Base-by-base conservation (phyloP, 2,113 vertebrate genomes). In the Trichomycterus rosablanca region DNA sequence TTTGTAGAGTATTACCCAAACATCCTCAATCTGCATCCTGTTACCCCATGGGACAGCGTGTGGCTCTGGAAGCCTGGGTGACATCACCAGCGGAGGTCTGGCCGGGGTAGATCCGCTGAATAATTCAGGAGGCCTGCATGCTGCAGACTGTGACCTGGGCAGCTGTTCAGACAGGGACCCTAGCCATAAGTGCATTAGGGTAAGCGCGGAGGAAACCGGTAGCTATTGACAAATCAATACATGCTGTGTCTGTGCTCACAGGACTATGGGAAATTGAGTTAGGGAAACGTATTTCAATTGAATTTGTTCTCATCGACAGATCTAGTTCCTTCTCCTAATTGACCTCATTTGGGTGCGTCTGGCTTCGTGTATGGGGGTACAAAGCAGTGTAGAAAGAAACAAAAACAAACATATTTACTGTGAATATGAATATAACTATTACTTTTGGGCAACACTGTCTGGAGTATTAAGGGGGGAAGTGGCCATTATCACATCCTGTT, bases 201-300 rank as follows among this genome's bases (percentile, higher is more conserved):
- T 79, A 80, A 84, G 78, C 76, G 67, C 72, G 71, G 74, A 78
- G 79, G 76, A 83, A 84, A 84, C 80, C 67, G 63, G 74, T 67
- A 57, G 9, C 68, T 79, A 86, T 83, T 83, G 80, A 84, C 76
- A 59, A 79, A 87, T 84, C 86, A 83, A 87, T 89, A 84, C 42
- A 19, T 57, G 55, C 73, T 75, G 71, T 75, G 39, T 24, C 23
- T 73, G 39, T 14, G 24, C 18, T 35, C n/a, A 6, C 20, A 35
- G n/a, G 22, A 18, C 6, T 34, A 18, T 30, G 19, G 57, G 19
- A 53, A 67, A 67, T 23, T 14, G 20, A 58, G 30, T 67, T 50
- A 44, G 32, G 37, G 18, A 35, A 53, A 18, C 5, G 19, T 46
- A 63, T 53, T 2, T 12, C 11, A 48, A 67, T 58, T 58, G 30